These are phyloP conservation scores for Coptotermes formosanus DNA, from an alignment of 1,140 invertebrate genomes.

Conservation along the genomic window DNA sequence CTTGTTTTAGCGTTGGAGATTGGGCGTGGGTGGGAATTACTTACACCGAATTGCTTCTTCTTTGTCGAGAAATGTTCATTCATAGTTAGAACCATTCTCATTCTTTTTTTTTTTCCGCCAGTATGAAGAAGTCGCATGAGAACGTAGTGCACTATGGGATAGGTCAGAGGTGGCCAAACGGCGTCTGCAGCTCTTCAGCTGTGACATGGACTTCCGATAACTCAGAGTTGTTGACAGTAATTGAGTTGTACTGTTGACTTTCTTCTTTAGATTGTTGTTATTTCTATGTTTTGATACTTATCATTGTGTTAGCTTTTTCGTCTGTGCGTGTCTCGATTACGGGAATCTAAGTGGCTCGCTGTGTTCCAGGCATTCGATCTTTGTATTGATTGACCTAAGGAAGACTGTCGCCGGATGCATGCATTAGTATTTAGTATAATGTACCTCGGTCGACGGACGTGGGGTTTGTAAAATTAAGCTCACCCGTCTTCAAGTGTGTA, in stretches of 20 bases:
- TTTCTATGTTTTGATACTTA: background rate
- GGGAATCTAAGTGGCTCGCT: too few species aligned
- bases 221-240: background rate
- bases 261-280: background rate
- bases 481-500: too few species aligned
- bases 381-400: too few species aligned
- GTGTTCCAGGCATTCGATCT: too few species aligned
- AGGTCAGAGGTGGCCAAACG: background rate
- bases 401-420: too few species aligned
- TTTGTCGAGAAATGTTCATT: background rate
- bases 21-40: background rate
- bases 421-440: too few species aligned
- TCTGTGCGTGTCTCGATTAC: background rate
- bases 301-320: background rate
- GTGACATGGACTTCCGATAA: background rate
- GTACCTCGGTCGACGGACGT: too few species aligned
- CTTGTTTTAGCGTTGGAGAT: background rate
- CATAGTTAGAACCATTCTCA: background rate
- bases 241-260: constrained; percentile 16
- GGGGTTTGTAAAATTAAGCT: too few species aligned
- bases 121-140: background rate
- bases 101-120: background rate
- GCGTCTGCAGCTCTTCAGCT: background rate
- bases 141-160: background rate
- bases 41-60: background rate